These are phyloP conservation scores for Cyprinodon tularosa DNA, from an alignment of 2,113 vertebrate genomes.

Conservation along the genomic window DNA sequence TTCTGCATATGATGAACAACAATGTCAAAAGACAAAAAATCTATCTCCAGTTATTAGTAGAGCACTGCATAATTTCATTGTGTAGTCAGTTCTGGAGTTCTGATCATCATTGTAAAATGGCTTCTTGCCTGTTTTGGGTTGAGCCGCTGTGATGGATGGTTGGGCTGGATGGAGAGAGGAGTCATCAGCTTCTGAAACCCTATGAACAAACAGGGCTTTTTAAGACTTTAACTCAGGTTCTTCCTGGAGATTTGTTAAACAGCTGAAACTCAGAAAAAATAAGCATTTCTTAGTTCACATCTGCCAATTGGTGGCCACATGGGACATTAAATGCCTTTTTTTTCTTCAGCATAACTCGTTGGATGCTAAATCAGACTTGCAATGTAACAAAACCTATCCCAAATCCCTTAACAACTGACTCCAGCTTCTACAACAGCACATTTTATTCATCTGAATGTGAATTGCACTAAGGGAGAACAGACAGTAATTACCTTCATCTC, in stretches of 20 bases:
- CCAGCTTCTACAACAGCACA: background rate
- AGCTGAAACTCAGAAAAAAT: constrained; percentile 27
- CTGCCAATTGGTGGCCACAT: background rate
- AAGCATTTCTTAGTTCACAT: background rate
- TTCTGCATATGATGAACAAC: too few relatives aligned
- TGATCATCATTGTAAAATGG: constrained; percentile 3
- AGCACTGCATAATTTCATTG: constrained; percentile 24
- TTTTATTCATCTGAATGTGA: background rate
- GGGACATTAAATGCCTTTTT: background rate
- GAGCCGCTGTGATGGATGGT: constrained; percentile 2
- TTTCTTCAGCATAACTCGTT: background rate
- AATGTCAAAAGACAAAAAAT: too few relatives aligned
- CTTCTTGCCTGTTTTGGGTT: constrained; percentile 10
- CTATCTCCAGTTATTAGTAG: background rate
- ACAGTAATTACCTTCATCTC: background rate
- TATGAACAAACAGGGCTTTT: background rate
- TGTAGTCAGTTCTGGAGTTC: constrained; percentile 7
- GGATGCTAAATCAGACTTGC: background rate
- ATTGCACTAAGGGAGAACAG: background rate
- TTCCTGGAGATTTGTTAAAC: constrained; percentile 6
- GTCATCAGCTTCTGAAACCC: background rate
- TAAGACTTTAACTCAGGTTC: background rate
- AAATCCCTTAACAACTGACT: background rate
- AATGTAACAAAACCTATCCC: background rate
- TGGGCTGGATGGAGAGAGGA: background rate